A percentile compares a stretch with the other conserved stretches of the same genome.
These are phyloP conservation scores for Buteo buteo DNA, from an alignment of 2,113 vertebrate species.

Conservation along the genomic window DNA sequence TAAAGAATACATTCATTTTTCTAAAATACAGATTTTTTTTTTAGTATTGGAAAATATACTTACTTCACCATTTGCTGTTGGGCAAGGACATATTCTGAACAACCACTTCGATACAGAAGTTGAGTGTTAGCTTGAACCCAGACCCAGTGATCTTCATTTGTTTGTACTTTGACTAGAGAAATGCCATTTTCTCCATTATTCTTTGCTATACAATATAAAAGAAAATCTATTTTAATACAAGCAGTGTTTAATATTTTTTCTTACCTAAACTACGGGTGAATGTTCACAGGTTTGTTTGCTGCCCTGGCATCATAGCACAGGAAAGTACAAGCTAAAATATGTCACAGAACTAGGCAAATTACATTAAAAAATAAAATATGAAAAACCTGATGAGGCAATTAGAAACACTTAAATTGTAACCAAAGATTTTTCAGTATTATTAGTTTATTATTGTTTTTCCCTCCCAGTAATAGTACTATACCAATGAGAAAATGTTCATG, in stretches of 20 bases:
- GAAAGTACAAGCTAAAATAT: background rate
- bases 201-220: constrained; percentile 61
- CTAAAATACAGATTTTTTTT: background rate
- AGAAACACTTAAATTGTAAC: background rate
- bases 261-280: background rate
- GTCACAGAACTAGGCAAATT: background rate
- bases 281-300: background rate
- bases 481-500: background rate
- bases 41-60: constrained; percentile 26
- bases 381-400: background rate
- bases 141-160: constrained; percentile 72
- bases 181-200: constrained; percentile 67
- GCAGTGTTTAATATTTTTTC: background rate
- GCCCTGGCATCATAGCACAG: background rate
- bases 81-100: constrained; percentile 60
- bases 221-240: background rate
- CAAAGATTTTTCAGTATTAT: background rate
- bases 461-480: background rate
- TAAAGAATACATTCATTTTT: background rate
- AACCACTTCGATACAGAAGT: constrained; percentile 65
- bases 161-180: constrained; percentile 65
- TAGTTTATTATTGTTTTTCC: background rate
- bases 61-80: constrained; percentile 67
- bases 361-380: background rate
- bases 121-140: constrained; percentile 68